phyloP scores from a whole-genome alignment of 2,113 vertebrate species.

The Lagopus muta region DNA sequence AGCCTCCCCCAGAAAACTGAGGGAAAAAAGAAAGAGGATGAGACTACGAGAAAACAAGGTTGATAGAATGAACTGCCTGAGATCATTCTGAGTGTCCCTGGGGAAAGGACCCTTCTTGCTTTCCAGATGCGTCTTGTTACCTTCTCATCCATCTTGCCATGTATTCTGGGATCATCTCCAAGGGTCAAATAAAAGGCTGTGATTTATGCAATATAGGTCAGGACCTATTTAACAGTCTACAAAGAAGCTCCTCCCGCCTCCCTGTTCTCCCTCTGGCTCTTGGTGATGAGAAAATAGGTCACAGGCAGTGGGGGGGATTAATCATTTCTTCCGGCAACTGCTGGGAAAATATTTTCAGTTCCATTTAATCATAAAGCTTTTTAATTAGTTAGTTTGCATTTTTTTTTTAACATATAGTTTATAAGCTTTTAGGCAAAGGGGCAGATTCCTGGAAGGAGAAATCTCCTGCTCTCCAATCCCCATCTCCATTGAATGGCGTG shows the following conservation, averaged over 20 bases:
- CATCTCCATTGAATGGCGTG: background rate
- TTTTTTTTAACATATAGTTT: conserved; percentile 42
- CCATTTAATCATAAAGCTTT: conserved; percentile 79
- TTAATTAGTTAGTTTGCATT: conserved; percentile 79
- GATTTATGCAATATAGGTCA: conserved; percentile 74
- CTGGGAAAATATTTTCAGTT: conserved; percentile 74
- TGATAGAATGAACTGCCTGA: background rate
- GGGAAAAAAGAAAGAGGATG: background rate
- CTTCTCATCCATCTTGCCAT: conserved; percentile 20
- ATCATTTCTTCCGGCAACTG: conserved; percentile 74
- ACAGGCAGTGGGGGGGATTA: conserved; percentile 71
- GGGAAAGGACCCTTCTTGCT: conserved; percentile 6
- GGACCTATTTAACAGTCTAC: conserved; percentile 72
- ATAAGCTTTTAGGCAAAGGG: background rate
- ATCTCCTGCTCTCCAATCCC: background rate
- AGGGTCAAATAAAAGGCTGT: conserved; percentile 51
- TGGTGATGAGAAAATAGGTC: conserved; percentile 78
- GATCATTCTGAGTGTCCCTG: background rate
- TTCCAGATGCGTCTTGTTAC: conserved; percentile 35
- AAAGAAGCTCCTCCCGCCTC: background rate
- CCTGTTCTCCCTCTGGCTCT: background rate
- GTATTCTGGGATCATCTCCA: conserved; percentile 58
- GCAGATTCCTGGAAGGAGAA: conserved; percentile 32
- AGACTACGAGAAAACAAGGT: background rate
- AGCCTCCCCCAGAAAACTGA: background rate